Percentiles rank a stretch among this genome's conserved stretches.
These are phyloP conservation scores for Dascyllus trimaculatus DNA, from an alignment of 2,113 vertebrate genomes.

Conservation along the genomic window DNA sequence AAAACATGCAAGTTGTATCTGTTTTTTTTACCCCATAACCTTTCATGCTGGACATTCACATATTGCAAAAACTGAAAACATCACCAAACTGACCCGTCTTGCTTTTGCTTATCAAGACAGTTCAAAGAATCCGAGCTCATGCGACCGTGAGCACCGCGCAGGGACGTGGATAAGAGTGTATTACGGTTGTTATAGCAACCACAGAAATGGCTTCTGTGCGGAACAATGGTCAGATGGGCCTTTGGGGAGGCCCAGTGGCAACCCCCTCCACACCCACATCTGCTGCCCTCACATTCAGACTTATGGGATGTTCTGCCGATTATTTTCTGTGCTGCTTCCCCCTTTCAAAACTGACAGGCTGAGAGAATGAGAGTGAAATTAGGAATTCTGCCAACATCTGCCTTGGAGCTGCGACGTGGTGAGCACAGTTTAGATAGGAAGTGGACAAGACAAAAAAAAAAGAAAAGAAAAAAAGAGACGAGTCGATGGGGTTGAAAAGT, in stretches of 20 bases:
- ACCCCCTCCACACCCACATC: conserved; percentile 90
- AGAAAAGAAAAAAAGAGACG: background rate
- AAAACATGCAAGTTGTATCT: background rate
- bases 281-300: conserved; percentile 92
- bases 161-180: conserved; percentile 90
- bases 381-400: conserved; percentile 80
- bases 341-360: conserved; percentile 78
- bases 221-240: conserved; percentile 85
- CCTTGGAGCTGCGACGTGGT: conserved; percentile 44
- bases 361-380: conserved; percentile 73
- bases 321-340: conserved; percentile 80
- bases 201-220: conserved; percentile 90
- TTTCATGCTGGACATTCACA: no score
- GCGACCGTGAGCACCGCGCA: conserved; percentile 87
- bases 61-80: no score
- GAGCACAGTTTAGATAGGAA: conserved; percentile 38
- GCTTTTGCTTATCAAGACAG: conserved; percentile 76
- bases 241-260: conserved; percentile 87
- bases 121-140: conserved; percentile 77
- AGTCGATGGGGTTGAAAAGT: conserved; percentile 20
- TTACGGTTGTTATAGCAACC: conserved; percentile 93
- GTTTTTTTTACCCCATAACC: background rate
- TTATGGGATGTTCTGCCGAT: conserved; percentile 88
- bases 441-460: background rate
- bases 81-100: background rate